phyloP scores from a whole-genome alignment of 2,797 vertebrate species.

The Pteropus rufus region DNA sequence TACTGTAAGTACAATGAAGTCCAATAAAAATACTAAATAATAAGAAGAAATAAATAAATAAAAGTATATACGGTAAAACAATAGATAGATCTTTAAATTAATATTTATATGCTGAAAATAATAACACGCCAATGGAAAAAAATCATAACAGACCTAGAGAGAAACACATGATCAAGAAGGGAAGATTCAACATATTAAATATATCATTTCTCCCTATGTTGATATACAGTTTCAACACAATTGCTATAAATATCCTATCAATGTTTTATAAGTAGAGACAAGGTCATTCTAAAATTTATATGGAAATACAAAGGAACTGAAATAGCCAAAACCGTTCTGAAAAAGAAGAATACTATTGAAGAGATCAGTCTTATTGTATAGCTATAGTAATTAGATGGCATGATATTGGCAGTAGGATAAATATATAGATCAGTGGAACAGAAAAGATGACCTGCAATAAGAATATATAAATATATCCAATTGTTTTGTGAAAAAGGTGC shows the following conservation, averaged over 20 bases:
- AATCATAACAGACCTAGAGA: neutral
- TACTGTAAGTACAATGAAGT: neutral
- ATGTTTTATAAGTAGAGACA: neutral
- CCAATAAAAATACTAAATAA: slow-evolving; percentile 4
- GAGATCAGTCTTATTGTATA: neutral
- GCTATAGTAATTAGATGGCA: neutral
- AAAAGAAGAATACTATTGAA: neutral
- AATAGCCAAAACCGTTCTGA: neutral
- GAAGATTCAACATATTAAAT: neutral
- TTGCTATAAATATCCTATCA: neutral
- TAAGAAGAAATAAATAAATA: neutral
- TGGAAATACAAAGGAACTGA: neutral
- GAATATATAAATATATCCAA: neutral
- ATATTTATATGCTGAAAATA: neutral
- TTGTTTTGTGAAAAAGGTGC: neutral
- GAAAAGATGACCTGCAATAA: neutral
- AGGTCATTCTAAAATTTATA: neutral
- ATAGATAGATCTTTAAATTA: neutral
- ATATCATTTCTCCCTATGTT: neutral
- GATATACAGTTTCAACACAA: neutral
- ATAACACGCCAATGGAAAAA: neutral
- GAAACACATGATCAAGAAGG: neutral
- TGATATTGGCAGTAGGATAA: neutral
- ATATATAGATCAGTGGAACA: neutral
- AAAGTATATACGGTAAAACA: neutral